Evolutionary conservation across 2,797 vertebrate genomes (phyloP), one percentile per base, ranked within the genome.

Genomic region (Streptopelia turtur): DNA sequence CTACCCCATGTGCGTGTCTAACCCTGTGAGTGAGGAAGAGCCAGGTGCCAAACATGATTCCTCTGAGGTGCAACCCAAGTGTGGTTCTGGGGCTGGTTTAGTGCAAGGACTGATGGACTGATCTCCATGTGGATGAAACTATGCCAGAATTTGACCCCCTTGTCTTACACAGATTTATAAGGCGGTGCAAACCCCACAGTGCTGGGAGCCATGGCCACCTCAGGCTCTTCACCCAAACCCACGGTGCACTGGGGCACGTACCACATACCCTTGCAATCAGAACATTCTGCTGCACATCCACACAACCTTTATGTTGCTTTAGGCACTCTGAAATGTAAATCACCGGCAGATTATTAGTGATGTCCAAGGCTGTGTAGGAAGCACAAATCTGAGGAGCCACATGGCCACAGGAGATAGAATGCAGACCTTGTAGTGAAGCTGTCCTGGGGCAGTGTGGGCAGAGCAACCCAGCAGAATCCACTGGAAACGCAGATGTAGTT

Each of bases 161-260:
- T 49, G 23, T 56, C 33, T 41, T 56, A 10, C 1, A 1, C 35
- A 14, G 55, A 61, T 55, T 55, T 79, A 31, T 23, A 60, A 41
- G 1, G 6, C 47, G 16, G 14, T 63, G 35, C 66, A 66, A 66
- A 66, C 30, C 28, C 30, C 33, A 11, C 35, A 41, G 4, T 16
- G 14, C 22, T 61, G 33, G 57, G 55, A 55, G 30, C 15, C n/a
- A 3, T 17, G 45, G 31, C 59, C 22, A n/a, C 30, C 30, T 53
- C 7, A 4, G 41, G 28, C 49, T 68, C 49, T 50, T 63, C 14
- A 22, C 37, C 24, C 28, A 78, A 15, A 59, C 37, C 65, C 24
- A 3, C 45, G 23, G 31, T 4, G 1, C 49, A 21, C 25, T 66
- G 2, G 1, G 35, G 55, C 31, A 24, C 2, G 27, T 37, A 33